Base-by-base conservation (phyloP, 2,113 vertebrate genomes). In the Epinephelus fuscoguttatus region DNA sequence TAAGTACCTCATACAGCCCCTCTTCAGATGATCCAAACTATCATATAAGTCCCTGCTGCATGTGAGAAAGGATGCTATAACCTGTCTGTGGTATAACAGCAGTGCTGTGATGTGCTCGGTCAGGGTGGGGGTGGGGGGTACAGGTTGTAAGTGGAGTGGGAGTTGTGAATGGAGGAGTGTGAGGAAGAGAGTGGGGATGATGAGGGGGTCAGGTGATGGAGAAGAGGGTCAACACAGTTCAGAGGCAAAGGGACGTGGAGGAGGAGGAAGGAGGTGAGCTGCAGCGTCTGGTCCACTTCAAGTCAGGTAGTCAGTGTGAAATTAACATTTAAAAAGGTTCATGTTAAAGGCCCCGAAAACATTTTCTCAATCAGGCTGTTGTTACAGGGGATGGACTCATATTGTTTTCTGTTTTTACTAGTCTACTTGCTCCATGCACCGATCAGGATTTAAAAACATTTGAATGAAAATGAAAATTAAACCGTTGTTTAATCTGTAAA, bases 261-360 rank as follows among this genome's bases (percentile, higher is more conserved):
- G 64, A 33, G 72, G 74, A 57, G 69, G 70, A 63, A 53, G n/a
- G 70, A 78, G 78, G 53, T 30, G 81, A 86, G 70, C 68, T 84
- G 68, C 33, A 74, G 82, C 70, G 50, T 74, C 68, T 61, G 82
- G 80, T 84, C 78, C 90, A 88, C 70, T 66, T 91, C 87, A 88
- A 88, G 25, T 82, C 84, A 89, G 84, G 30, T 33, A 17, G 27
- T 27, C 27, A 27, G 9, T 18, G 30, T 45, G 2, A 70, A n/a
- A 52, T 27, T 2, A 25, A 60, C 19, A 8, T 21, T 15, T 40
- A 15, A 15, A 52, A 60, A 60, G 25, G 14, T 70, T 60, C 67
- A 6, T 21, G 1, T 59, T 13, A 7, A 59, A 30, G 3, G 40
- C 19, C 30, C 60, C 18, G 17, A 78, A 84, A 73, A 67, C n/a